Base-by-base conservation (phyloP, 2,888 invertebrate genomes). In the Hofmannophila pseudospretella region DNA sequence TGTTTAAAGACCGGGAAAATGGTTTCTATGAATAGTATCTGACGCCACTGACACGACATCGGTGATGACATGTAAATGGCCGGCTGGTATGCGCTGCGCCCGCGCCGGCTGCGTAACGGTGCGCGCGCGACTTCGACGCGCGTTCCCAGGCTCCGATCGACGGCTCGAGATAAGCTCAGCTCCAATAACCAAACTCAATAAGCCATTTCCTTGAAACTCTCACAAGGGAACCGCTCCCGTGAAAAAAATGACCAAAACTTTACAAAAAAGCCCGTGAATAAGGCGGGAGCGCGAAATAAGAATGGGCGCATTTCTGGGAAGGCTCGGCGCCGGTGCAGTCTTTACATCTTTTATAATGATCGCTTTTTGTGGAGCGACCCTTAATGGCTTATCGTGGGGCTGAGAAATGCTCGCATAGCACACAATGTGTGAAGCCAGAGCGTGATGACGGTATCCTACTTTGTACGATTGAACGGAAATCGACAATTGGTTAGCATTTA, bases 261-360 rank as follows among this genome's bases (percentile, higher is more conserved):
- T 58, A 71, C 69, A 76, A 81, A 84, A 84, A 75, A 66, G 57
- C 50, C 63, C 56, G 65, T 80, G 79, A 85, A 85, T 81, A 85
- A 77, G 75, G 79, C 80, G 75, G 79, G 81, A 79, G 78, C 80
- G 79, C 84, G 70, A 84, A 84, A 84, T 81, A 81, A 85, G 84
- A 86, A 85, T 85, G 79, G 82, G 57, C 66, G 58, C 72, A 69
- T 63, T 85, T 85, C 85, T 80, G 77, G 71, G 85, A 86, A 85
- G 84, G 79, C 62, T 66, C 81, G 79, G 75, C 79, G 81, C 81
- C 80, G 81, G 70, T 71, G 76, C 71, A 75, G 75, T 75, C 81
- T 80, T 80, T 79, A 78, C 70, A 79, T 79, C 74, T 71, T 79
- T 81, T 80, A 74, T 84, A 82, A 82, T 77, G 78, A 79, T 76